These are phyloP conservation scores for Channa maculata DNA, from an alignment of 2,113 vertebrate species.

Conservation along the genomic window DNA sequence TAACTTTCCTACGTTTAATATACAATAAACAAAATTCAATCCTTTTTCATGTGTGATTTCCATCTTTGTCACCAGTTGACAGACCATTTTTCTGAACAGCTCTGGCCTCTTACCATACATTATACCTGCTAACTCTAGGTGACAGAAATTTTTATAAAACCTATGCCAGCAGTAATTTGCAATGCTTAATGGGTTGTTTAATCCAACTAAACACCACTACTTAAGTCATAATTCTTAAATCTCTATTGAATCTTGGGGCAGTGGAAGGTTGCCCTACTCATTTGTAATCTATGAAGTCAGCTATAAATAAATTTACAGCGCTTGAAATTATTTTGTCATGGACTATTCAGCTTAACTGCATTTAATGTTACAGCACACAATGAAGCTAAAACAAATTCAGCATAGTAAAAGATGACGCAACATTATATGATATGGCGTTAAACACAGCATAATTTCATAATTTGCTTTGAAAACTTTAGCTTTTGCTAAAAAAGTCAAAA, in stretches of 20 bases:
- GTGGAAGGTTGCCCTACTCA: constrained; percentile 38
- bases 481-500: constrained; percentile 21
- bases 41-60: too few relatives aligned
- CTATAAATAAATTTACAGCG: constrained; percentile 54
- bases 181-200: constrained; percentile 55
- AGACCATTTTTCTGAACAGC: too few relatives aligned
- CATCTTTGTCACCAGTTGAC: too few relatives aligned
- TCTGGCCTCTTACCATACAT: too few relatives aligned
- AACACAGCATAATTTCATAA: constrained; percentile 24
- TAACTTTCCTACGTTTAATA: too few relatives aligned
- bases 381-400: constrained; percentile 28
- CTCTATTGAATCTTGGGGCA: constrained; percentile 31
- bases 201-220: constrained; percentile 60
- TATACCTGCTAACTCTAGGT: too few relatives aligned
- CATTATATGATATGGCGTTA: constrained; percentile 2
- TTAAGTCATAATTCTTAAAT: constrained; percentile 55
- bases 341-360: constrained; percentile 35
- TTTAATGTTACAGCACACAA: constrained; percentile 40
- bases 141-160: too few relatives aligned
- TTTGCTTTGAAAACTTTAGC: constrained; percentile 5
- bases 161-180: constrained; percentile 26
- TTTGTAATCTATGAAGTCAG: constrained; percentile 41
- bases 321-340: constrained; percentile 51
- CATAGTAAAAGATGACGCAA: constrained; percentile 12
- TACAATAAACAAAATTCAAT: too few relatives aligned